Evolutionary conservation across 2,888 invertebrate species (phyloP).

Genomic region (Syrista parreyssii): DNA sequence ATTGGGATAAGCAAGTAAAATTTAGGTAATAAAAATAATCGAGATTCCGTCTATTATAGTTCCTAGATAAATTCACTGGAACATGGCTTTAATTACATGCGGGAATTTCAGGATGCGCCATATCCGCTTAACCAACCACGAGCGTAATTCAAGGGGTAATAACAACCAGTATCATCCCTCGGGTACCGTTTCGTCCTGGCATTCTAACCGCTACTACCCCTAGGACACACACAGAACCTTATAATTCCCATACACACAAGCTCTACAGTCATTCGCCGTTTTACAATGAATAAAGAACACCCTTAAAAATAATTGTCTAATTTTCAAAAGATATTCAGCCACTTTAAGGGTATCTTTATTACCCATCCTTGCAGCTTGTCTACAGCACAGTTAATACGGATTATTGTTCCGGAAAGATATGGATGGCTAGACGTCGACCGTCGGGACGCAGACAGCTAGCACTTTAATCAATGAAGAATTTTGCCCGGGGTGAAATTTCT

Average conservation of each 20-base stretch:
- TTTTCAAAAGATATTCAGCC: neutral
- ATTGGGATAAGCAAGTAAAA: neutral
- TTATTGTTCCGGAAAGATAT: neutral
- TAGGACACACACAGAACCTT: neutral
- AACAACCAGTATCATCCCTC: conserved; percentile 38
- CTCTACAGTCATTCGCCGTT: neutral
- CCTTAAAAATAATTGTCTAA: neutral
- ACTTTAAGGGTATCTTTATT: neutral
- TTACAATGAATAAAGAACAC: neutral
- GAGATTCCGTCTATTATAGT: neutral
- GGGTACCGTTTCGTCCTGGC: conserved; percentile 30
- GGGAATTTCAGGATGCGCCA: neutral
- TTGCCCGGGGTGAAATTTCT: neutral
- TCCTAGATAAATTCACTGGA: neutral
- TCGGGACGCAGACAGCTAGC: neutral
- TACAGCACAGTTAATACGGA: neutral
- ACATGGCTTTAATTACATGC: neutral
- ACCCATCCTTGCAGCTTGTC: neutral
- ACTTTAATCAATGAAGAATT: neutral
- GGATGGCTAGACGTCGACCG: neutral
- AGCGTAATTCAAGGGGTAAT: conserved; percentile 38
- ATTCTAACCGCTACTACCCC: neutral
- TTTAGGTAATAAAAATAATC: neutral
- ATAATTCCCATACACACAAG: neutral
- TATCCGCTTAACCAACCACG: conserved; percentile 23